Evolutionary conservation across 2,797 vertebrate genomes (phyloP).

Genomic region (Lindbergichthys nudifrons): DNA sequence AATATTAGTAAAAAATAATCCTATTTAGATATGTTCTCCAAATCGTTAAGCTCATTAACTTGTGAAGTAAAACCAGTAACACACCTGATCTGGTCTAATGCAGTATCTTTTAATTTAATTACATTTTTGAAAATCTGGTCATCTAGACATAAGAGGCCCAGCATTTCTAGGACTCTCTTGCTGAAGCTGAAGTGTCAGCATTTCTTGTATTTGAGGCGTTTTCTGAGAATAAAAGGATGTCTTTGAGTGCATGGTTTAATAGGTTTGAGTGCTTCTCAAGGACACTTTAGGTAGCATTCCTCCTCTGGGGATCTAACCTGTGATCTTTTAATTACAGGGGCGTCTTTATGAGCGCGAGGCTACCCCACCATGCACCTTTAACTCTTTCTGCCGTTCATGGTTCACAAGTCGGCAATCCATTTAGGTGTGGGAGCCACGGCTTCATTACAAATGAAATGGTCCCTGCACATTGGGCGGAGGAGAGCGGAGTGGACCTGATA

Average conservation of each 20-base stretch:
- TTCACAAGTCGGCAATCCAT: constrained; percentile 49
- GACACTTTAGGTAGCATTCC: background rate
- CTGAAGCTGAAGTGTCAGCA: too few species aligned
- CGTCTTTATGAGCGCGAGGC: constrained; percentile 22
- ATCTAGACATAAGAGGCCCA: background rate
- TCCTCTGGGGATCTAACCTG: constrained; percentile 38
- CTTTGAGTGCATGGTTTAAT: constrained; percentile 5
- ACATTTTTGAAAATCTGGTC: background rate
- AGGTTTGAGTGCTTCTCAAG: constrained; percentile 43
- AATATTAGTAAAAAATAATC: too few species aligned
- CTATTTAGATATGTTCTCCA: too few species aligned
- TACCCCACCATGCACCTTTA: constrained; percentile 20
- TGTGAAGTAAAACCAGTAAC: background rate
- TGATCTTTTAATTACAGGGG: constrained; percentile 51
- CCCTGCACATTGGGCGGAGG: constrained; percentile 25
- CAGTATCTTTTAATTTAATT: background rate
- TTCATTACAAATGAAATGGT: constrained; percentile 62
- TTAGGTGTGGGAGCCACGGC: constrained; percentile 37
- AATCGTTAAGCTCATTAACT: too few species aligned
- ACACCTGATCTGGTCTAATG: background rate
- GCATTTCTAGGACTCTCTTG: background rate
- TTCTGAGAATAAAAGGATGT: background rate
- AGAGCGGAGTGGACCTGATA: constrained; percentile 32
- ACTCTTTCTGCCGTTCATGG: constrained; percentile 44
- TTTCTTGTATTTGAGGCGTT: background rate